Percentiles rank a stretch among this genome's conserved stretches.
phyloP scores from a whole-genome alignment of 2,888 invertebrate genomes.

The Drosophila nr. perissopoda region DNA sequence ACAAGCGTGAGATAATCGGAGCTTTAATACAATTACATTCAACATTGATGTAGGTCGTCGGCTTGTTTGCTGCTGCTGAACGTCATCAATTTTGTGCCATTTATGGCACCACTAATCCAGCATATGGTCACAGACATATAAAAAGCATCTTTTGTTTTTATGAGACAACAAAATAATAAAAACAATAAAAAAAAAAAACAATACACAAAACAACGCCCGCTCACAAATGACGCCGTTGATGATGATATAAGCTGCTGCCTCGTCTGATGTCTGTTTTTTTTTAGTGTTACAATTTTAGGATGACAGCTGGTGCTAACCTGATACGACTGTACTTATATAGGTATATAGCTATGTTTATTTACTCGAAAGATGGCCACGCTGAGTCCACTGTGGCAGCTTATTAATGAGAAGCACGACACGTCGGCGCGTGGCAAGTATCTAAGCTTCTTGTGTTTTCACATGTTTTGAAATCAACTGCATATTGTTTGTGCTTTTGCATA shows the following conservation, averaged over 20 bases:
- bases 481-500: constrained; percentile 20
- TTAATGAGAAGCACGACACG: constrained; percentile 57
- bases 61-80: constrained; percentile 23
- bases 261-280: constrained; percentile 14
- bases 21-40: constrained; percentile 52
- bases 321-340: constrained; percentile 13
- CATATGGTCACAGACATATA: constrained; percentile 50
- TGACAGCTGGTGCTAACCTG: constrained; percentile 45
- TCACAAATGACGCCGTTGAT: constrained; percentile 42
- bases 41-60: constrained; percentile 71
- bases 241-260: constrained; percentile 65
- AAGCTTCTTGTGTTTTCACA: constrained; percentile 9
- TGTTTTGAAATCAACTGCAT: constrained; percentile 22
- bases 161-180: constrained; percentile 17
- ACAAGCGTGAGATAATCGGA: constrained; percentile 40
- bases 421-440: constrained; percentile 65
- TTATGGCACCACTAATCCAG: constrained; percentile 42
- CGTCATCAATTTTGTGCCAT: constrained; percentile 57
- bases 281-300: constrained; percentile 21
- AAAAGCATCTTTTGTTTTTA: constrained; percentile 62
- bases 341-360: constrained; percentile 17
- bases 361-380: constrained; percentile 14
- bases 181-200: neutral
- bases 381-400: constrained; percentile 48
- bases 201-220: constrained; percentile 47